phyloP scores from a whole-genome alignment of 2,888 invertebrate species.

The Trichacis sp. region DNA sequence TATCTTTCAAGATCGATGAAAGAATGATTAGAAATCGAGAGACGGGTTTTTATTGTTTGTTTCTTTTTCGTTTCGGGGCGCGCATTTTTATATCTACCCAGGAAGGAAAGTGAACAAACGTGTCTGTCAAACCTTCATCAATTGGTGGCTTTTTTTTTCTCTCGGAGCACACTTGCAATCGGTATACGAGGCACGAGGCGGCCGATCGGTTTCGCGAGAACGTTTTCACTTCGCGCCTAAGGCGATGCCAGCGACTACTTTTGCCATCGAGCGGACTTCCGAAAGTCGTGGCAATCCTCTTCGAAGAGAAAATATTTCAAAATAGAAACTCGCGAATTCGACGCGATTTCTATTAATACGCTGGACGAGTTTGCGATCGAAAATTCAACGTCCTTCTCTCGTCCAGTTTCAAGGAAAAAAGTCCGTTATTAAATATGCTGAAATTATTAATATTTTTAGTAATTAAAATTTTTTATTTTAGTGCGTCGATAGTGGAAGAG shows the following conservation, averaged over 20 bases:
- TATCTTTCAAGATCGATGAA: too few relatives aligned
- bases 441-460: not conserved
- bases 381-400: too few relatives aligned
- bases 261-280: constrained; percentile 41
- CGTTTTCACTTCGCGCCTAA: constrained; percentile 41
- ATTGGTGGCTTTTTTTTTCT: not conserved
- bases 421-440: too few relatives aligned
- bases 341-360: constrained; percentile 5
- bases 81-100: constrained; percentile 10
- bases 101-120: constrained; percentile 9
- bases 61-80: not conserved
- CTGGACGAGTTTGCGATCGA: not conserved
- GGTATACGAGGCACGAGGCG: constrained; percentile 27
- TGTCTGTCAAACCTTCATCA: constrained; percentile 6
- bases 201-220: constrained; percentile 39
- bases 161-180: constrained; percentile 11
- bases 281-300: constrained; percentile 41
- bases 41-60: not conserved
- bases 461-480: too few relatives aligned
- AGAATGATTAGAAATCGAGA: not conserved
- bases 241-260: constrained; percentile 39
- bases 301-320: constrained; percentile 38
- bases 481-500: too few relatives aligned
- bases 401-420: not conserved
- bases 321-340: constrained; percentile 32